Conservation (phyloP, 2,888 invertebrate genomes). For the Balanococcus diminutus region DNA sequence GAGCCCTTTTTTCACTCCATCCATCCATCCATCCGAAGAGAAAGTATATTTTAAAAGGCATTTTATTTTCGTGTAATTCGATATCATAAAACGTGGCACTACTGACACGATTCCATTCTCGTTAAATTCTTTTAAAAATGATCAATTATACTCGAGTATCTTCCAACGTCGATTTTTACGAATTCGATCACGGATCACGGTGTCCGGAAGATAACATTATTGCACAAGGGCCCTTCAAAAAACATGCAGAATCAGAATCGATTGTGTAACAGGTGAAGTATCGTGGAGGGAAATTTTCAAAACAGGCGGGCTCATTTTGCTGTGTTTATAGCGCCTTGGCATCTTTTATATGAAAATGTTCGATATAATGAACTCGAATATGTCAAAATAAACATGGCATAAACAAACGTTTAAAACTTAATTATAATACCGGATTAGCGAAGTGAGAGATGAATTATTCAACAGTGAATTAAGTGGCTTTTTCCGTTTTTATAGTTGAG, state of each 20-base stretch:
- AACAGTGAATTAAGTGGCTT: not conserved
- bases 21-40: no score
- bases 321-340: not conserved
- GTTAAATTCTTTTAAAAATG: constrained; percentile 3
- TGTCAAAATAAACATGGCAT: not conserved
- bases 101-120: not conserved
- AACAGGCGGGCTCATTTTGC: not conserved
- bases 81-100: not conserved
- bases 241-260: not conserved
- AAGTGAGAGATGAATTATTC: not conserved
- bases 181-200: not conserved
- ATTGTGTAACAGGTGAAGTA: not conserved
- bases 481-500: not conserved
- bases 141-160: not conserved
- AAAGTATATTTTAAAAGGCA: not conserved
- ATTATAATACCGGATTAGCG: not conserved
- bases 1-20: not conserved
- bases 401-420: not conserved
- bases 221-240: not conserved
- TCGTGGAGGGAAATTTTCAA: not conserved
- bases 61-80: not conserved
- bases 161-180: not conserved
- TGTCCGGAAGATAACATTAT: not conserved
- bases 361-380: not conserved
- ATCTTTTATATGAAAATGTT: not conserved